Percentiles rank a stretch among this genome's conserved stretches.
Conservation (phyloP, 2,113 vertebrate species). For the Pardalotus punctatus region DNA sequence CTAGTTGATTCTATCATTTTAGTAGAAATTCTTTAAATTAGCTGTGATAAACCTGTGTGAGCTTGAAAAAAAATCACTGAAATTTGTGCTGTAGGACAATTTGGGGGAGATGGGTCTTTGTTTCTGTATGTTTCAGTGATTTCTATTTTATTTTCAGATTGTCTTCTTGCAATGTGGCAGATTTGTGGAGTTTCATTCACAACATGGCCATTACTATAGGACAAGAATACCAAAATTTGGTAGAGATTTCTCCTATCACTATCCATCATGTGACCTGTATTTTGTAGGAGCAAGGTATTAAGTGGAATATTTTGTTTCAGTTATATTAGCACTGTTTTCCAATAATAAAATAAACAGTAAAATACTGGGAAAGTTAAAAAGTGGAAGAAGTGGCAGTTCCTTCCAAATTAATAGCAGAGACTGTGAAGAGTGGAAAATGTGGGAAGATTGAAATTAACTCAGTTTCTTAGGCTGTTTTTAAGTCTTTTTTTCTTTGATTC, state of each 20-base stretch:
- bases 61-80: not conserved
- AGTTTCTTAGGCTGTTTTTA: not conserved
- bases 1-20: not conserved
- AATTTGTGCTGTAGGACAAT: not conserved
- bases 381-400: not conserved
- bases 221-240: slow-evolving; percentile 97
- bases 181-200: slow-evolving; percentile 94
- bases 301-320: not conserved
- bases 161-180: slow-evolving; percentile 90
- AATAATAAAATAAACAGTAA: not conserved
- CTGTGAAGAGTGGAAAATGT: not conserved
- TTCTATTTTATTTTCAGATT: slow-evolving; percentile 74
- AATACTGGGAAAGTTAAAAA: not conserved
- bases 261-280: slow-evolving; percentile 93
- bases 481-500: not conserved
- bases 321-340: not conserved
- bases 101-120: not conserved
- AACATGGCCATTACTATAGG: slow-evolving; percentile 92
- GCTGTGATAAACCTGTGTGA: not conserved
- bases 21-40: not conserved
- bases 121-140: not conserved
- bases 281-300: slow-evolving; percentile 92
- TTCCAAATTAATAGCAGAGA: not conserved
- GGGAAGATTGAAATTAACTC: not conserved
- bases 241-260: slow-evolving; percentile 94